Percentiles rank a stretch among this genome's conserved stretches.
Evolutionary conservation across 2,797 vertebrate genomes (phyloP).

Genomic region (Perodicticus potto): DNA sequence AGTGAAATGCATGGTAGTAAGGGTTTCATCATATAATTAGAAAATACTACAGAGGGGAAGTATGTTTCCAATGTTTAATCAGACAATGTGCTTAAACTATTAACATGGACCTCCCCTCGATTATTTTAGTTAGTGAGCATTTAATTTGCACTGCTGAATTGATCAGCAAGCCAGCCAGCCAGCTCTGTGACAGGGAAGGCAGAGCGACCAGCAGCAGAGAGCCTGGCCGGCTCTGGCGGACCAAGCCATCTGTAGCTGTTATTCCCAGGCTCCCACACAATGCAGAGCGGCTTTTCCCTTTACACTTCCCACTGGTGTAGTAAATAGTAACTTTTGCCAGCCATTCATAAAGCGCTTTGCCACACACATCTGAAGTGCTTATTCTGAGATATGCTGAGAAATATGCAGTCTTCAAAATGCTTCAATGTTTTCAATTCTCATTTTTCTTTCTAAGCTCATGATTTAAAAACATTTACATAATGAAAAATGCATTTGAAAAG

Average conservation of each 20-base stretch:
- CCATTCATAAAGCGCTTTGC: slow-evolving; percentile 66
- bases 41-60: slow-evolving; percentile 49
- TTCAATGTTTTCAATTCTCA: slow-evolving; percentile 6
- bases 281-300: slow-evolving; percentile 59
- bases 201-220: not conserved
- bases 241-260: slow-evolving; percentile 11
- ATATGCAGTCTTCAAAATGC: slow-evolving; percentile 53
- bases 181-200: not conserved
- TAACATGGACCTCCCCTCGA: slow-evolving; percentile 27
- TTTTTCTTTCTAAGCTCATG: slow-evolving; percentile 49
- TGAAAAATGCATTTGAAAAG: slow-evolving; percentile 50
- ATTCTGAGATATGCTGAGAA: slow-evolving; percentile 66
- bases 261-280: slow-evolving; percentile 48
- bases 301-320: slow-evolving; percentile 59
- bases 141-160: slow-evolving; percentile 47
- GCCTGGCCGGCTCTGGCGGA: not conserved
- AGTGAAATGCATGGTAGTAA: slow-evolving; percentile 3
- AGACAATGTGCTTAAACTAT: slow-evolving; percentile 38
- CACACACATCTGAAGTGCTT: slow-evolving; percentile 48
- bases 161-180: not conserved
- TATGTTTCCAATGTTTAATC: slow-evolving; percentile 37
- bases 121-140: slow-evolving; percentile 9
- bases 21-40: slow-evolving; percentile 60
- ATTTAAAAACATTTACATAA: slow-evolving; percentile 69
- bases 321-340: slow-evolving; percentile 66